Conservation (phyloP, 2,113 vertebrate genomes). For the Semnopithecus entellus region DNA sequence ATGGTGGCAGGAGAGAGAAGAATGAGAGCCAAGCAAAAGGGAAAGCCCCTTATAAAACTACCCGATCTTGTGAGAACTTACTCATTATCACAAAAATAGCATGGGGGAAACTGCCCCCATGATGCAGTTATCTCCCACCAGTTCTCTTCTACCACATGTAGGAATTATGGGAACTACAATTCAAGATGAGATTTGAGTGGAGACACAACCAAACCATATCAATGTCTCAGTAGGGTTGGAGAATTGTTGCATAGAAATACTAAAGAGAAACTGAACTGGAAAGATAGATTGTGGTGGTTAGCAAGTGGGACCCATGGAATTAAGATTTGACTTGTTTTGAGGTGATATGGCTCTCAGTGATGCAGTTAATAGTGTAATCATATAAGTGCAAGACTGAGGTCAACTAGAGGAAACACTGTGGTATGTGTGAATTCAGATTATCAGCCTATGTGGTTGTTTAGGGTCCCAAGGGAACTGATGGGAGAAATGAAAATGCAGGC, state of each 20-base stretch:
- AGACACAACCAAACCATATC: too few species aligned
- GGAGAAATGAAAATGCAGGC: background rate
- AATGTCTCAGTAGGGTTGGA: background rate
- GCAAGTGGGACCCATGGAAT: background rate
- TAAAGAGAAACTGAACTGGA: background rate
- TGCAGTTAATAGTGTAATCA: background rate
- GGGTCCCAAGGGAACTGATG: too few species aligned
- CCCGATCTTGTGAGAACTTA: too few species aligned
- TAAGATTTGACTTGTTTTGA: background rate
- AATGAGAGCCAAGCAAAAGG: too few species aligned
- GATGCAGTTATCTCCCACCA: too few species aligned
- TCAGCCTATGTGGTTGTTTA: background rate
- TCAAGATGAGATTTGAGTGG: too few species aligned
- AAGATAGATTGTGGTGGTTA: background rate
- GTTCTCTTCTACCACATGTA: too few species aligned
- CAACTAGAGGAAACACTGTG: background rate
- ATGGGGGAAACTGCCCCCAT: too few species aligned
- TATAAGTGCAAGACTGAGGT: rapidly evolving
- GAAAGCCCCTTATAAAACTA: too few species aligned
- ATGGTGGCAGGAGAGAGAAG: too few species aligned
- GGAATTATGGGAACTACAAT: too few species aligned
- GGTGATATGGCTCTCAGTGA: background rate
- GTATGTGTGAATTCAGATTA: background rate
- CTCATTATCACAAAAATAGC: too few species aligned
- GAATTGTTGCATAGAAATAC: background rate